Evolutionary conservation across 2,113 vertebrate species (phyloP).

Genomic region (Gymnarchus niloticus): DNA sequence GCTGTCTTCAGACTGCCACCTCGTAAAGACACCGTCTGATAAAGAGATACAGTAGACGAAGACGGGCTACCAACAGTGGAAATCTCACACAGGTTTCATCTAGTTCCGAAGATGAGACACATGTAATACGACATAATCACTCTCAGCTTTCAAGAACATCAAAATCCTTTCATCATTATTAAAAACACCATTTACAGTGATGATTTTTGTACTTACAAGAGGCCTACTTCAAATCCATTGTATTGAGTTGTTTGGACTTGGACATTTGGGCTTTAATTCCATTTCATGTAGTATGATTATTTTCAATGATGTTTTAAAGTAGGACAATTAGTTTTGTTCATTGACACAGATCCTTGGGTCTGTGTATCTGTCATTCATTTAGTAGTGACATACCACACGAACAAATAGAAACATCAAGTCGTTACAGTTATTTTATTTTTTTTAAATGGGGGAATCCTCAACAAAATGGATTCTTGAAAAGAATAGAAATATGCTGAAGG

Average conservation of each 20-base stretch:
- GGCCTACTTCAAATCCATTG: conserved; percentile 46
- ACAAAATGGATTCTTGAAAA: conserved; percentile 18
- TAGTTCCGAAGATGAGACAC: conserved; percentile 51
- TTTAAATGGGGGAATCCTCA: conserved; percentile 39
- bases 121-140: conserved; percentile 45
- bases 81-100: conserved; percentile 58
- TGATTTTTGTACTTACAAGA: conserved; percentile 46
- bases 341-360: not conserved
- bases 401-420: conserved; percentile 35
- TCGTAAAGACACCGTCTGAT: not conserved
- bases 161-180: conserved; percentile 50
- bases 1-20: conserved; percentile 26
- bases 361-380: not conserved
- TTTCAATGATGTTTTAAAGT: not conserved
- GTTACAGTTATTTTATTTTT: conserved; percentile 35
- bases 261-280: not conserved
- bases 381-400: not conserved
- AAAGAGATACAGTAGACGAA: conserved; percentile 46
- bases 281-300: not conserved
- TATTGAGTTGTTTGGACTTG: conserved; percentile 34
- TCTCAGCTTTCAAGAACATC: conserved; percentile 35
- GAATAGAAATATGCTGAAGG: conserved; percentile 33
- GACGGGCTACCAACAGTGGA: conserved; percentile 50
- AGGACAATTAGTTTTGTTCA: not conserved
- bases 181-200: conserved; percentile 45